These are phyloP conservation scores for Hydrocynus forskahlii DNA, from an alignment of 2,797 vertebrate species.

Conservation along the genomic window DNA sequence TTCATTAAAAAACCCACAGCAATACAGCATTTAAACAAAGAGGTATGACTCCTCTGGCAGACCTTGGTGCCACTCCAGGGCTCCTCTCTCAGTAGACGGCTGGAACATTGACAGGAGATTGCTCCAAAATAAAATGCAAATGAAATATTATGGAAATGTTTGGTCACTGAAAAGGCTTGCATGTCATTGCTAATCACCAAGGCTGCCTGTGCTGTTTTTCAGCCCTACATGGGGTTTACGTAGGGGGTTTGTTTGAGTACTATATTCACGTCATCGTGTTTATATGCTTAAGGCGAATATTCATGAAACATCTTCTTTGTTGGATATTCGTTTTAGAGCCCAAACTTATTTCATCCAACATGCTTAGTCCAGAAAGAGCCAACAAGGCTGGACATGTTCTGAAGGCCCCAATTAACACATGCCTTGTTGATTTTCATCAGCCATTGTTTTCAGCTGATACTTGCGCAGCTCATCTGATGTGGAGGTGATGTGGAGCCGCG, in stretches of 20 bases:
- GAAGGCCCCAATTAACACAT: constrained; percentile 2
- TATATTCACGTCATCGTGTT: constrained; percentile 12
- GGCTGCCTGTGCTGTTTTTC: constrained; percentile 32
- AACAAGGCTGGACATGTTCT: constrained; percentile 1
- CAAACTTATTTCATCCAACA: background rate
- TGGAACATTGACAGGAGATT: constrained; percentile 55
- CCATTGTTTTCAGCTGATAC: constrained; percentile 14
- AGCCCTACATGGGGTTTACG: constrained; percentile 4
- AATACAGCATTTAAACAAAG: constrained; percentile 79
- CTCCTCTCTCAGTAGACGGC: constrained; percentile 60
- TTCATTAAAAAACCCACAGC: constrained; percentile 79
- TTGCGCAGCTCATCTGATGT: constrained; percentile 53
- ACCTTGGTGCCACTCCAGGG: constrained; percentile 44
- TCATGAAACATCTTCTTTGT: constrained; percentile 21
- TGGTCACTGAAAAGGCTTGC: constrained; percentile 55
- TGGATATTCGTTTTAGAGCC: background rate
- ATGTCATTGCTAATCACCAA: constrained; percentile 45
- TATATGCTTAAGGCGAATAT: background rate
- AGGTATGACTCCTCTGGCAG: constrained; percentile 63
- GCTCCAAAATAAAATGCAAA: constrained; percentile 66
- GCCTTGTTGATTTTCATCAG: constrained; percentile 6
- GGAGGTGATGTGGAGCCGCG: background rate
- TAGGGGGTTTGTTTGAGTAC: background rate
- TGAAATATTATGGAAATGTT: constrained; percentile 73
- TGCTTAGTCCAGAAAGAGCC: background rate